These are phyloP conservation scores for Platygyra sinensis DNA, from an alignment of 64 coral and sea anemone genomes.

Conservation along the genomic window DNA sequence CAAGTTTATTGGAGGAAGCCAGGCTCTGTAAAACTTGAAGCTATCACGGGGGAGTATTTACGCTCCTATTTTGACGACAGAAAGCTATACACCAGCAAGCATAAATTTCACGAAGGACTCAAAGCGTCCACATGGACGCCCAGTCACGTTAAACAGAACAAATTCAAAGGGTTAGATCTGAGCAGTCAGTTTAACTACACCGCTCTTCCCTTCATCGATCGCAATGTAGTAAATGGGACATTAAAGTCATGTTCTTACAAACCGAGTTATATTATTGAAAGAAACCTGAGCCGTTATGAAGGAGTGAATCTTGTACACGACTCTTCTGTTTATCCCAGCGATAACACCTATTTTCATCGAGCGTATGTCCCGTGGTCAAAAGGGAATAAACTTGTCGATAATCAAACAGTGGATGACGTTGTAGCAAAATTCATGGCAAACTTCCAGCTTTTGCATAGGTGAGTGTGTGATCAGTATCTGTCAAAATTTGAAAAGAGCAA, in stretches of 20 bases:
- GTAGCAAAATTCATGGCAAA: conserved; percentile 15
- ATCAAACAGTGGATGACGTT: neutral
- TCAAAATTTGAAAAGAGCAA: too few species aligned
- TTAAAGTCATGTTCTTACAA: conserved; percentile 22
- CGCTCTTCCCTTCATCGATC: neutral
- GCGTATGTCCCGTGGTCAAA: neutral
- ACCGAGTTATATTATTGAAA: conserved; percentile 35
- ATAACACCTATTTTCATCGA: conserved; percentile 9
- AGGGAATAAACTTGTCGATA: neutral
- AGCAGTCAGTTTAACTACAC: neutral
- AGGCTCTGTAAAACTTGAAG: neutral
- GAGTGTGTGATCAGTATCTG: too few species aligned
- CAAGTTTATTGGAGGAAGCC: conserved; percentile 62
- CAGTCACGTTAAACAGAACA: conserved; percentile 4
- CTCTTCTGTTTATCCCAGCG: neutral
- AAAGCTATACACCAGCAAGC: neutral
- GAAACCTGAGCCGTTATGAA: conserved; percentile 12
- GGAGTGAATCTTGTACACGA: conserved; percentile 8
- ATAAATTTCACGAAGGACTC: neutral
- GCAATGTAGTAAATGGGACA: neutral
- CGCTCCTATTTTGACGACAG: conserved; percentile 36
- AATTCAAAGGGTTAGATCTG: neutral
- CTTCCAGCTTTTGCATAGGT: neutral
- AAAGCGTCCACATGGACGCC: neutral
- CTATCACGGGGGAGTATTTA: conserved; percentile 29